Base-by-base conservation (phyloP, 2,113 vertebrate species). In the Coracopsis vasa region DNA sequence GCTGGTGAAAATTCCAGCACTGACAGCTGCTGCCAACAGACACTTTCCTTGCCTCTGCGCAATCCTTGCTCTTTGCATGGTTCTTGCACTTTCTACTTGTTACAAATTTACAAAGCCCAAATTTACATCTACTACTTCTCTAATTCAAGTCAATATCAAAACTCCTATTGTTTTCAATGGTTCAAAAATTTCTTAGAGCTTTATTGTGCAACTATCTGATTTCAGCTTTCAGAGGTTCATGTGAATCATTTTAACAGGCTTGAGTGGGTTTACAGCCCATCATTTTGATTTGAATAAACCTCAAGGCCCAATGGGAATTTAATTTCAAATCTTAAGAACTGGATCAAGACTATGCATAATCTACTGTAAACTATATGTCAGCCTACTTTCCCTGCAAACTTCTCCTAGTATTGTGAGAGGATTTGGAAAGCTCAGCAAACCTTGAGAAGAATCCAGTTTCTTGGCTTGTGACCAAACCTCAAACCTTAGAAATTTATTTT, bases 371-470 rank as follows among this genome's bases (percentile, higher is more conserved):
- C 66, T 90, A 13, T 79, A 61, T 60, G 91, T 94, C 80, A 85
- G 28, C 21, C 56, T 85, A 37, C 73, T 91, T 94, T 92, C 80
- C 28, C 56, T 95, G 54, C 33, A 94, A 91, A 89, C 77, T 25
- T 95, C 44, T 92, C 33, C 69, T 41, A 56, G 31, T 48, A 87
- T 72, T 94, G 86, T 78, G 84, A 95, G 73, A 87, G 78, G 91
- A 95, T 97, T 95, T 96, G 73, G 77, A 91, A 95, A 95, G 73
- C 84, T 92, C 93, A 94, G 80, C 66, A 92, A 87, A 96, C 77
- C 87, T 92, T 69, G 86, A 92, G 84, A 71, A 87, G 54, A 92
- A 89, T 94, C 80, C 65, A 69, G 61, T 78, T 95, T 94, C 80
- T 92, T 95, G 95, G 96, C 70, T 91, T 75, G n/a, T 65, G 65